phyloP scores from a whole-genome alignment of 1,140 invertebrate species.

The Sesamia nonagrioides region DNA sequence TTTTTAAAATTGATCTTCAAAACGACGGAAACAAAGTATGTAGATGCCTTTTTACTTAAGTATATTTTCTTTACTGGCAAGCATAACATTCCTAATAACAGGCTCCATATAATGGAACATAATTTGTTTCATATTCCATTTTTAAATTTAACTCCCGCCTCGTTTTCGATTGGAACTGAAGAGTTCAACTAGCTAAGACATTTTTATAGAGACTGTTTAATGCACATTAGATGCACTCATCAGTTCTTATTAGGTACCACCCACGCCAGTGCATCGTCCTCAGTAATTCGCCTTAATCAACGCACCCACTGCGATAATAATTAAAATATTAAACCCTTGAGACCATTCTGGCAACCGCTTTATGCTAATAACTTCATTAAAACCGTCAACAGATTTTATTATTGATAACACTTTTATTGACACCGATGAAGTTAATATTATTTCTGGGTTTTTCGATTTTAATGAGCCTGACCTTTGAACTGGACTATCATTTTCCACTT shows the following conservation, averaged over 20 bases:
- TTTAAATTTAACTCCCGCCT: slow-evolving; percentile 8
- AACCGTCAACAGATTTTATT: slow-evolving; percentile 3
- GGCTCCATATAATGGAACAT: too few species aligned
- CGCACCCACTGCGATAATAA: slow-evolving; percentile 50
- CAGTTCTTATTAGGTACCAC: slow-evolving; percentile 6
- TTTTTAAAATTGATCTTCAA: too few species aligned
- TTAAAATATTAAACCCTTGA: slow-evolving; percentile 39
- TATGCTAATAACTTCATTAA: slow-evolving; percentile 44
- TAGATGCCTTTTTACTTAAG: too few species aligned
- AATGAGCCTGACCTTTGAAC: slow-evolving; percentile 13
- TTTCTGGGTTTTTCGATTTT: background rate
- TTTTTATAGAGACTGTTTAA: background rate
- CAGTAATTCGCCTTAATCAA: slow-evolving; percentile 41
- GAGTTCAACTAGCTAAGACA: background rate
- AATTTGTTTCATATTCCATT: background rate
- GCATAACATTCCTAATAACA: background rate
- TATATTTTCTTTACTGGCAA: background rate
- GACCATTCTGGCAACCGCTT: slow-evolving; percentile 13
- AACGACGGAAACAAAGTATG: too few species aligned
- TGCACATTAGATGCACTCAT: slow-evolving; percentile 36
- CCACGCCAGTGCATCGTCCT: slow-evolving; percentile 36
- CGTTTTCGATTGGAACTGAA: background rate
- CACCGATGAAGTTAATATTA: background rate
- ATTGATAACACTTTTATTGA: slow-evolving; percentile 22
- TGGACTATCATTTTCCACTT: background rate